A percentile compares a stretch with the other conserved stretches of the same genome.
Evolutionary conservation across 2,113 vertebrate species (phyloP).

Genomic region (Potamarius usumacintae): DNA sequence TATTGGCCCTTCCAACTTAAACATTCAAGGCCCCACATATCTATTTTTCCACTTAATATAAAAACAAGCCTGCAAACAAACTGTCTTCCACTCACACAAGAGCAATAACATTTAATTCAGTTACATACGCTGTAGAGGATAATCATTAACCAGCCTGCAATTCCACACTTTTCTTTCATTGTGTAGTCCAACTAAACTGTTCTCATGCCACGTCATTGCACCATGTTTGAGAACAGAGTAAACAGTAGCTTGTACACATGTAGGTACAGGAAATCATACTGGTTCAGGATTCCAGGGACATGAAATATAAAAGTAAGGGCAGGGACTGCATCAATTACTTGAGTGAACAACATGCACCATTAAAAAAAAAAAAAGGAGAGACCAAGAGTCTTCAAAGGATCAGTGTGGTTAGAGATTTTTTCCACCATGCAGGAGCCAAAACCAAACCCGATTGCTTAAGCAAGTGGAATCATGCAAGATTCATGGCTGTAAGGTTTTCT

Average conservation of each 20-base stretch:
- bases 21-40: background rate
- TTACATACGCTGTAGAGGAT: background rate
- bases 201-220: background rate
- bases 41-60: background rate
- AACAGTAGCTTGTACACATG: background rate
- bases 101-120: background rate
- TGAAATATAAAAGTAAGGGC: background rate
- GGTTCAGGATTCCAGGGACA: background rate
- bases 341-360: background rate
- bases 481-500: background rate
- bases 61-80: background rate
- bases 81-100: no score
- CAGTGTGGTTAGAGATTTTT: background rate
- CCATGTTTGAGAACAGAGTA: background rate
- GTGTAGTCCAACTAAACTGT: no score
- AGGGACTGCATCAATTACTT: background rate
- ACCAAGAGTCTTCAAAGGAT: background rate
- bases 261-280: background rate
- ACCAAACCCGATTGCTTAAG: background rate
- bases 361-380: background rate
- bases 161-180: background rate
- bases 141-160: conserved; percentile 14
- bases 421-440: background rate
- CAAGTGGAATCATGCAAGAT: background rate
- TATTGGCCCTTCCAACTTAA: background rate